Percentiles rank a stretch among this genome's conserved stretches.
Conservation (phyloP, 2,888 invertebrate species). For the Scaptomyza parva region DNA sequence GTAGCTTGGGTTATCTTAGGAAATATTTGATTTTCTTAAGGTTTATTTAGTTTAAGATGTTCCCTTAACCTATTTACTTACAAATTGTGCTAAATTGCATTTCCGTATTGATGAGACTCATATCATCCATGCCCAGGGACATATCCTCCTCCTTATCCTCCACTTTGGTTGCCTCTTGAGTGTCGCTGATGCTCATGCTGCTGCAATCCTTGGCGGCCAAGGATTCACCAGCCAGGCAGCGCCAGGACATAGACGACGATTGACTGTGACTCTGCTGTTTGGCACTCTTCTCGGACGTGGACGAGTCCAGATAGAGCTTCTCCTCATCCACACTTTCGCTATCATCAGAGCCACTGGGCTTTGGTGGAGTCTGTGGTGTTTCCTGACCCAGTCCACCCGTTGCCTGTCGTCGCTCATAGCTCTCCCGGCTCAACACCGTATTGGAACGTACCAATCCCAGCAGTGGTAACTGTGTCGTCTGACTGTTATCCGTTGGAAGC, state of each 20-base stretch:
- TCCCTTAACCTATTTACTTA: constrained; percentile 55
- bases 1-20: no score
- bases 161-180: constrained; percentile 33
- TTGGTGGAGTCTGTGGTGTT: constrained; percentile 19
- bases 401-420: constrained; percentile 67
- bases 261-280: constrained; percentile 77
- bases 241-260: constrained; percentile 84
- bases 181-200: constrained; percentile 85
- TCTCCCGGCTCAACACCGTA: constrained; percentile 82
- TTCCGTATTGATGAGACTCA: constrained; percentile 79
- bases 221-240: constrained; percentile 87
- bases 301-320: constrained; percentile 88
- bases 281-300: constrained; percentile 85
- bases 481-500: constrained; percentile 82
- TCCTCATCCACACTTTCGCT: constrained; percentile 88
- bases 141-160: constrained; percentile 64
- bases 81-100: constrained; percentile 82
- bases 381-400: constrained; percentile 8
- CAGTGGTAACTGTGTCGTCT: constrained; percentile 82
- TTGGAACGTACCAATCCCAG: constrained; percentile 84
- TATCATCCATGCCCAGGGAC: constrained; percentile 76
- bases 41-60: not conserved
- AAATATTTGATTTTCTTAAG: no score
- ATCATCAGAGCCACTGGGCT: constrained; percentile 75
- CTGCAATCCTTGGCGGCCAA: constrained; percentile 87